Evolutionary conservation across 2,113 vertebrate species (phyloP), one percentile per base, ranked within the genome.

Genomic region (Polypterus bichir): DNA sequence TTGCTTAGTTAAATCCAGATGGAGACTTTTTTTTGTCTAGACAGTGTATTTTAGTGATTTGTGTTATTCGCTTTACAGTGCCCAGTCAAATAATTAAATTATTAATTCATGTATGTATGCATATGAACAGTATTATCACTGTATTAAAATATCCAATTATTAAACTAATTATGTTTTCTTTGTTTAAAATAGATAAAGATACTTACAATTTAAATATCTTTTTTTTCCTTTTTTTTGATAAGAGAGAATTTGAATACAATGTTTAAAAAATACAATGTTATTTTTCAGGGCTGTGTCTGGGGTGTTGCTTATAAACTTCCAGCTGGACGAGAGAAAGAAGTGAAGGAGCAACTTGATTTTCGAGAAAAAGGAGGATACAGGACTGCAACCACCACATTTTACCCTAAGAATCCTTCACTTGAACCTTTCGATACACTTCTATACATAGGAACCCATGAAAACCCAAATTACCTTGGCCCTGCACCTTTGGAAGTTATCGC

Each of bases 401-500:
- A 93, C 61, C 91, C 93, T 4, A 91, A 90, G 77, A 83, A 88
- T 61, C 5, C 72, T 0, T 72, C 77, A 46, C 68, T 80, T 48
- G 70, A 81, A 64, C 88, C 90, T 1, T 89, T 90, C 59, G 82
- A 76, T 27, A 88, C 91, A 2, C 67, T 96, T 59, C 81, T 98
- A 1, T 99, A 99, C 81, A 92, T 99, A 3, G 95, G 96, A 71
- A 91, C 88, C 47, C 74, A 74, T 46, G 93, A 93, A 76, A 95
- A 97, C 69, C 96, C 96, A 4, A 77, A 97, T 79, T 99, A 97
- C 80, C 92, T 99, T 47, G 96, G 96, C 53, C 94, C 95, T 3
- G 96, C 94, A 4, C 91, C 96, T 44, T 76, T 99, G 59, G 92
- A 97, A 83, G 89, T 91, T 56, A 97, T 99, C 9, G 96, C 96